phyloP scores from a whole-genome alignment of 2,113 vertebrate species.

The Zosterops pallidus region DNA sequence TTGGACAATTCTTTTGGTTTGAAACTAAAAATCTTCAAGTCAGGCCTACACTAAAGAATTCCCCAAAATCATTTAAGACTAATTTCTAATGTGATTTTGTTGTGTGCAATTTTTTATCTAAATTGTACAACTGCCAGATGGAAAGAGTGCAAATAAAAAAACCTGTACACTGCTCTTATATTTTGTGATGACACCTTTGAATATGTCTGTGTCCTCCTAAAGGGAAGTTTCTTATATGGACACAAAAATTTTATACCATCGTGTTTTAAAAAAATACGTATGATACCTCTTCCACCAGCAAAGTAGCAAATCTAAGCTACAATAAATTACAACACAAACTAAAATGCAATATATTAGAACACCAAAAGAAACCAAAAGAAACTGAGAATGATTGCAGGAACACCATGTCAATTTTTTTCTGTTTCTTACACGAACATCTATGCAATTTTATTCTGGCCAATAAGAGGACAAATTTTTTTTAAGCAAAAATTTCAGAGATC shows the following conservation, averaged over 20 bases:
- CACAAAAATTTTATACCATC: neutral
- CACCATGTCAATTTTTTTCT: neutral
- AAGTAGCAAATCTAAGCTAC: neutral
- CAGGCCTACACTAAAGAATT: neutral
- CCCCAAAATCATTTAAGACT: neutral
- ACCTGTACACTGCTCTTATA: neutral
- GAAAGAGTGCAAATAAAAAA: neutral
- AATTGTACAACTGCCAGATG: neutral
- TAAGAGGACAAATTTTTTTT: neutral
- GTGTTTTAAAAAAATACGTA: neutral
- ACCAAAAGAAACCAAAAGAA: neutral
- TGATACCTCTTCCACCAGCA: neutral
- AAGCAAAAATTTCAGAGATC: neutral
- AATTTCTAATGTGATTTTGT: neutral
- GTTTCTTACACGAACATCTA: neutral
- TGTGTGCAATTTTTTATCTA: neutral
- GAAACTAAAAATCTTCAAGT: neutral
- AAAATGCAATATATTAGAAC: neutral
- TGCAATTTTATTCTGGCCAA: neutral
- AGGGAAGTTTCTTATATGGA: neutral
- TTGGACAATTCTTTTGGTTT: neutral
- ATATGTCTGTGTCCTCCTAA: neutral
- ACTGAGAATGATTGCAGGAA: neutral
- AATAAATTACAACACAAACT: neutral
- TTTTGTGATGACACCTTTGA: neutral